phyloP scores from a whole-genome alignment of 2,113 vertebrate genomes.

The Sialia sialis region DNA sequence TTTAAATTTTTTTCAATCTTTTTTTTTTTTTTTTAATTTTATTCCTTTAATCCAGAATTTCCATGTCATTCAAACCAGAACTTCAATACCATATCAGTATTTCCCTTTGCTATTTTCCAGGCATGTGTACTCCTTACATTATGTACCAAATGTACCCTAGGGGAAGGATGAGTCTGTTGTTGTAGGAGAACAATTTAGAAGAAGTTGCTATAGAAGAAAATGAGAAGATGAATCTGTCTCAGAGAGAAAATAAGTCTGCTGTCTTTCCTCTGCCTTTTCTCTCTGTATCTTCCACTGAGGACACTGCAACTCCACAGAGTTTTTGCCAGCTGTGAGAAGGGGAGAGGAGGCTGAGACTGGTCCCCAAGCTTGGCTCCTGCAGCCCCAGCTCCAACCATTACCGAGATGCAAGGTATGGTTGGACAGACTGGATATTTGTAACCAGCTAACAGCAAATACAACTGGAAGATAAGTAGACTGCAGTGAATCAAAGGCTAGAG shows the following conservation, averaged over 20 bases:
- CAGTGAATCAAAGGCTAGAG: not conserved
- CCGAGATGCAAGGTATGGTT: not conserved
- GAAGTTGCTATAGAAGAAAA: not conserved
- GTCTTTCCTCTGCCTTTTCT: not conserved
- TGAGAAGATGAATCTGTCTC: not conserved
- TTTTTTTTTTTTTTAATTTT: not conserved
- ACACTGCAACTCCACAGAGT: not conserved
- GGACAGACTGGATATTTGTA: not conserved
- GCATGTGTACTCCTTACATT: not conserved
- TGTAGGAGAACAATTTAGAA: not conserved
- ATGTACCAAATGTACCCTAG: not conserved
- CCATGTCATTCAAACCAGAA: not conserved
- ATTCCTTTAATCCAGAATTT: not conserved
- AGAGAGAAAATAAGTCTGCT: not conserved
- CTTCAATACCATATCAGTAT: not conserved
- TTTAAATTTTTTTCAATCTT: not conserved
- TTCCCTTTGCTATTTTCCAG: not conserved
- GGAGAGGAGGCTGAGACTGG: not conserved
- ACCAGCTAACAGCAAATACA: not conserved
- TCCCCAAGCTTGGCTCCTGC: not conserved
- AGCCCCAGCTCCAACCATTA: not conserved
- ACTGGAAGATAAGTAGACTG: not conserved
- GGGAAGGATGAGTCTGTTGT: not conserved
- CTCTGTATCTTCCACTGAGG: not conserved
- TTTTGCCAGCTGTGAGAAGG: not conserved